Evolutionary conservation across 1,140 invertebrate species (phyloP).

Genomic region (Pogonomyrmex californicus): DNA sequence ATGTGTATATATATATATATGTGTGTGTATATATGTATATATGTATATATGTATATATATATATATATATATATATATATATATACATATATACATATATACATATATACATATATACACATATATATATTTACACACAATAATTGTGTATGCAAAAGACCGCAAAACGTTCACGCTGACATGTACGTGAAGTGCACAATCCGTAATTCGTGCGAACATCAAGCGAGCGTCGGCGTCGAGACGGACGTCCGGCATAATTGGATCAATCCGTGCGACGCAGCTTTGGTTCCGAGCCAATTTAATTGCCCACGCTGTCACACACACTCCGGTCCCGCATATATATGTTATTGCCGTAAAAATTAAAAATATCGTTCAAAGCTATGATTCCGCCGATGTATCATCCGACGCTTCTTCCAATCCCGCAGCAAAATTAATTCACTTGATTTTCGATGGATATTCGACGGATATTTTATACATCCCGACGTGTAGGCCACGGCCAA

Average conservation of each 20-base stretch:
- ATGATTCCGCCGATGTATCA: background rate
- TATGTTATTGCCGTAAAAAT: conserved; percentile 16
- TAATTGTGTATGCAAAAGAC: background rate
- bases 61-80: background rate
- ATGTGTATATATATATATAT: background rate
- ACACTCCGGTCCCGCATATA: background rate
- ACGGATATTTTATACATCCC: background rate
- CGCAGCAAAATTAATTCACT: background rate
- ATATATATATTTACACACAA: background rate
- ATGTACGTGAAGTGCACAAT: conserved; percentile 1
- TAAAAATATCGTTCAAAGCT: conserved; percentile 43
- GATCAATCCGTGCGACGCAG: conserved; percentile 50
- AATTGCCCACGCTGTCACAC: conserved; percentile 43
- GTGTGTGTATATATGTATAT: background rate
- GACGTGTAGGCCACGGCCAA: background rate
- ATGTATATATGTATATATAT: background rate
- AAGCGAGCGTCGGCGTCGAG: conserved; percentile 23
- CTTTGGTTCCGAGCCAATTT: conserved; percentile 42
- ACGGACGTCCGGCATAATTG: conserved; percentile 45
- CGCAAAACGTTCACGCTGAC: conserved; percentile 39
- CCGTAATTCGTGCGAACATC: conserved; percentile 6
- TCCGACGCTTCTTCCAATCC: background rate
- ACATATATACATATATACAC: background rate
- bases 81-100: background rate
- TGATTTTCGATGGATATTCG: background rate